Conservation (phyloP, 1,140 invertebrate genomes). For the Papilio helenus region DNA sequence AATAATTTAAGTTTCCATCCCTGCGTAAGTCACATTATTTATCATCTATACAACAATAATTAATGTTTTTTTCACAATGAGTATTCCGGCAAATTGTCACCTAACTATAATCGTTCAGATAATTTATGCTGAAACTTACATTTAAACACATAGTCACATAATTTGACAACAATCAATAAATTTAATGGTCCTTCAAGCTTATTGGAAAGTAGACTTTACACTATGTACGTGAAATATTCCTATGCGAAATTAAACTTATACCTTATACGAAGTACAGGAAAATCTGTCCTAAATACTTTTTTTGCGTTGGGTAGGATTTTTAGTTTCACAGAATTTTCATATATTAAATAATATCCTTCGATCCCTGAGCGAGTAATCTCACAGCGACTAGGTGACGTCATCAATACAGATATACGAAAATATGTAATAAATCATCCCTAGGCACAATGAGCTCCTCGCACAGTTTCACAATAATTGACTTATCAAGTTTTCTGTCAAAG, state of each 20-base stretch:
- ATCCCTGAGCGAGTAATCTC: constrained; percentile 44
- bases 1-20: constrained; percentile 84
- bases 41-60: constrained; percentile 82
- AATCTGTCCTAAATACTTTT: constrained; percentile 52
- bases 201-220: constrained; percentile 69
- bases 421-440: constrained; percentile 33
- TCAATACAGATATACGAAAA: constrained; percentile 38
- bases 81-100: constrained; percentile 71
- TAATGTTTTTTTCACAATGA: constrained; percentile 77
- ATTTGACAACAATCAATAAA: constrained; percentile 74
- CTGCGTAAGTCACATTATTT: constrained; percentile 84
- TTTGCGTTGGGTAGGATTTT: constrained; percentile 54
- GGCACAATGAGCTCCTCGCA: constrained; percentile 44
- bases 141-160: constrained; percentile 62
- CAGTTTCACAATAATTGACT: constrained; percentile 73
- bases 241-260: constrained; percentile 47
- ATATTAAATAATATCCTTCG: constrained; percentile 42
- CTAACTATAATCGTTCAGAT: constrained; percentile 63
- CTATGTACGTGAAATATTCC: constrained; percentile 47
- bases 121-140: constrained; percentile 82
- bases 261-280: constrained; percentile 55
- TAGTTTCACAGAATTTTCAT: constrained; percentile 32
- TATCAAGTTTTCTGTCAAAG: constrained; percentile 62
- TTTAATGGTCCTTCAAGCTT: constrained; percentile 78
- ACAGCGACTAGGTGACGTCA: constrained; percentile 43